Evolutionary conservation across 2,888 invertebrate genomes (phyloP), one percentile per base, ranked within the genome.

Genomic region (Aporophyla lueneburgensis): DNA sequence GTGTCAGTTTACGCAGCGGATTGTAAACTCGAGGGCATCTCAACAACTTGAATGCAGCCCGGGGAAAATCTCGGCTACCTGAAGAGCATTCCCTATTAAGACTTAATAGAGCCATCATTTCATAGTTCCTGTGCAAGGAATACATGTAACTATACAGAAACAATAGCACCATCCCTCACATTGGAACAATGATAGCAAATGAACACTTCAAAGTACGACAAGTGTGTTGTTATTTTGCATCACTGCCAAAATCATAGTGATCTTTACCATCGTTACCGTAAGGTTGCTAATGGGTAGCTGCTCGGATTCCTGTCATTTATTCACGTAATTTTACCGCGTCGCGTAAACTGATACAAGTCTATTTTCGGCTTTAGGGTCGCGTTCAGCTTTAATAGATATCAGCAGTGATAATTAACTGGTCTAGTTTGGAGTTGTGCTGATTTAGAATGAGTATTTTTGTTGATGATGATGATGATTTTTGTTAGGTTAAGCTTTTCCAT

Each of bases 401-500:
- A 77, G 83, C 71, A 71, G 81, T 71, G 61, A 65, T 61, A 68
- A 77, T 77, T 71, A 83, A 74, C 70, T 83, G 78, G 61, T 66
- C 58, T 71, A 61, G 61, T 74, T 82, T 82, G 68, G 43, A 40
- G 33, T 68, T 54, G 40, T 56, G 77, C 77, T 76, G 21, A 72
- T 62, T 69, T 43, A 54, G 68, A 73, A 59, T 40, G 19, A 71
- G 51, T 73, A 69, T 74, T 83, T 86, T 78, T 33, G 33, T 33
- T 33, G 33, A 2, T 33, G 33, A 33, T 2, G 3, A 33, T 33
- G 33, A 33, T 33, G 33, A 69, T 74, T 83, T 86, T 78, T 73
- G 61, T 83, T 78, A 83, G 74, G 24, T 67, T 78, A 78, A 69
- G 84, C 61, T 74, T 83, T 77, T 86, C 66, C 63, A 78, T 74